Evolutionary conservation across 2,888 invertebrate genomes (phyloP).

Genomic region (Polia nebulosa): DNA sequence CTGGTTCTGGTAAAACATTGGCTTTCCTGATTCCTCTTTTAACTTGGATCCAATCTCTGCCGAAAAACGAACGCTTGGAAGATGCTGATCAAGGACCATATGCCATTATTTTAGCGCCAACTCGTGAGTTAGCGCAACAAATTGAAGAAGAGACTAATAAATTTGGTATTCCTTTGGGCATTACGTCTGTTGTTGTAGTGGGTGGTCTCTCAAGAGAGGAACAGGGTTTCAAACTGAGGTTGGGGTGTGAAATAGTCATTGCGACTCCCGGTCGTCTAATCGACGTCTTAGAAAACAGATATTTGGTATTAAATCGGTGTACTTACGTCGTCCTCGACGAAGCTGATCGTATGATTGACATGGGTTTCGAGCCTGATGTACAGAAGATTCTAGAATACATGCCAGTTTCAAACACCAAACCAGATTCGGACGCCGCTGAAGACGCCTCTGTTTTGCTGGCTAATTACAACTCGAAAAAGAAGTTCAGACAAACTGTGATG

Average conservation of each 20-base stretch:
- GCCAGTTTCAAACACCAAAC: conserved; percentile 99
- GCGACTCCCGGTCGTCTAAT: conserved; percentile 99
- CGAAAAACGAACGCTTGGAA: conserved; percentile 97
- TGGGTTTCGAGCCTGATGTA: conserved; percentile 99
- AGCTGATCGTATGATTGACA: conserved; percentile 99
- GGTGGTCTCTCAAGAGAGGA: conserved; percentile 99
- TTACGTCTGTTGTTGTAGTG: conserved; percentile 99
- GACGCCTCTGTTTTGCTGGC: conserved; percentile 97
- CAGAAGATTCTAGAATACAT: conserved; percentile 99
- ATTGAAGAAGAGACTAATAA: conserved; percentile 99
- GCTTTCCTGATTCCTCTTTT: conserved; percentile 99
- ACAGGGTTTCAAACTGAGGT: conserved; percentile 98
- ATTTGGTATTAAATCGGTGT: conserved; percentile 98
- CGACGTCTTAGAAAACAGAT: conserved; percentile 99
- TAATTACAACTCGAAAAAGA: conserved; percentile 98
- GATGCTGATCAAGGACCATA: conserved; percentile 99
- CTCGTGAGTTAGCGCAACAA: conserved; percentile 99
- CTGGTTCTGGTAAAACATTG: conserved; percentile 99
- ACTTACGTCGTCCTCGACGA: conserved; percentile 99
- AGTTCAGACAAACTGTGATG: conserved; percentile 99
- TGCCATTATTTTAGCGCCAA: conserved; percentile 99
- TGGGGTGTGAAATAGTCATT: conserved; percentile 99
- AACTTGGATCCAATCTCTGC: conserved; percentile 99
- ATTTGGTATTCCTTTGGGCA: conserved; percentile 98
- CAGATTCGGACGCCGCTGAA: conserved; percentile 99